Percentiles rank a stretch among this genome's conserved stretches.
Conservation (phyloP, 2,113 vertebrate species). For the Isurus oxyrinchus region DNA sequence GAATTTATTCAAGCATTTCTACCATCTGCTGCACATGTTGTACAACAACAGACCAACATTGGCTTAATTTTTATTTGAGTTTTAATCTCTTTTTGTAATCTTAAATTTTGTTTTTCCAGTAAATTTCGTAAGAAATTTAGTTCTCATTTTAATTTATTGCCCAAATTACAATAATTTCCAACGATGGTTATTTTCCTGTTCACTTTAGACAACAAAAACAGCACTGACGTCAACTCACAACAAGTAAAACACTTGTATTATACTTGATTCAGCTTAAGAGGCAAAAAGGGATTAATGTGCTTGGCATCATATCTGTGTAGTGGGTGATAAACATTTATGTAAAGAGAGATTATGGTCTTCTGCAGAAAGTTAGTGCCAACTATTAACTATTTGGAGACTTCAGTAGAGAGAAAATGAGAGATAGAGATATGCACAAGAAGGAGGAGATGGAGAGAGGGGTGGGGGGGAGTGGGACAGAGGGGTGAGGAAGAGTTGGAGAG, state of each 20-base stretch:
- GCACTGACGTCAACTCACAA: background rate
- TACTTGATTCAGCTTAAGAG: constrained; percentile 9
- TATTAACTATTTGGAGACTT: background rate
- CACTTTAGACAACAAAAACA: constrained; percentile 8
- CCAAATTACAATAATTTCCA: background rate
- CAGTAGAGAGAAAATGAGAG: background rate
- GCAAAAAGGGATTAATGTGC: constrained; percentile 25
- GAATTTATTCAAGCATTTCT: background rate
- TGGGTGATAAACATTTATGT: constrained; percentile 5
- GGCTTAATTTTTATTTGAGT: background rate
- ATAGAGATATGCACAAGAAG: background rate
- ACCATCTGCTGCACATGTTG: too few species aligned
- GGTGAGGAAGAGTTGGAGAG: background rate
- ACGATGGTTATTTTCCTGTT: background rate
- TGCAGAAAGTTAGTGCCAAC: background rate
- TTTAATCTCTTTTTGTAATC: constrained; percentile 5
- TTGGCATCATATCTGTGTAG: constrained; percentile 18
- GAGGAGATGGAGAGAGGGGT: background rate
- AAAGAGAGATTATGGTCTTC: constrained; percentile 28
- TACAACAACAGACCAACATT: background rate
- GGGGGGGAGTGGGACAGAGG: background rate
- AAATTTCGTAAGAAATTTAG: constrained; percentile 11
- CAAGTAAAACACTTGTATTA: background rate
- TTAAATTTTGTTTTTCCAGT: background rate
- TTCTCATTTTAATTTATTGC: background rate